Base-by-base conservation (phyloP, 2,797 vertebrate species). In the Phylloscopus collybita region DNA sequence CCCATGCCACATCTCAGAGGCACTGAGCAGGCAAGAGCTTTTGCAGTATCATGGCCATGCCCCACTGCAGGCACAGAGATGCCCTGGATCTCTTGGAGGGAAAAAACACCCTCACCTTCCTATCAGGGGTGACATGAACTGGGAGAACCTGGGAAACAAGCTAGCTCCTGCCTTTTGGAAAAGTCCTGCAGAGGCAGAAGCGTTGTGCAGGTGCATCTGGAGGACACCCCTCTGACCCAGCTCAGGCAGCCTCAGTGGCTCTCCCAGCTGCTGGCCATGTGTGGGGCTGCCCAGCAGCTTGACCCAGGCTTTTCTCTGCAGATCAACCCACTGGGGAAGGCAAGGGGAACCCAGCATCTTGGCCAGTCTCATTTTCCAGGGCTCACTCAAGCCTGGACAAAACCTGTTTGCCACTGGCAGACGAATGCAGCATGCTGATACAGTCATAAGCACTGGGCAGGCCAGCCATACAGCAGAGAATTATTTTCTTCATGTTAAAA, bases 401-500 rank as follows among this genome's bases (percentile, higher is more conserved):
- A 96, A 94, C 80, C 90, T 92, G 70, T 51, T 92, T 66, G 87
- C 73, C 67, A 47, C 88, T 96, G 5, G 22, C 86, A 88, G 93
- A 92, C 11, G 45, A 94, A 82, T 10, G 57, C 17, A 74, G 94
- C 90, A 74, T 75, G 94, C 88, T 93, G 91, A 91, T 32, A 57
- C 59, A 89, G 62, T 84, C 86, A 70, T 75, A 47, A 87, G 81
- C 3, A 30, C 82, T 71, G 80, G 93, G 93, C 80, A 66, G 93
- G 60, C 84, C 91, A 94, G 87, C 61, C 90, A 69, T 38, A 60
- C 57, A 95, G 83, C 86, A 86, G 65, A 94, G 79, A 96, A 95
- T 93, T 92, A 91, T 92, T 87, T 95, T 87, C 92, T 95, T 92
- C 90, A 56, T 90, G 94, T 93, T 95, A 97, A 95, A 95, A 96